phyloP scores from a whole-genome alignment of 2,888 invertebrate species.

The Alentia gelatinosa region DNA sequence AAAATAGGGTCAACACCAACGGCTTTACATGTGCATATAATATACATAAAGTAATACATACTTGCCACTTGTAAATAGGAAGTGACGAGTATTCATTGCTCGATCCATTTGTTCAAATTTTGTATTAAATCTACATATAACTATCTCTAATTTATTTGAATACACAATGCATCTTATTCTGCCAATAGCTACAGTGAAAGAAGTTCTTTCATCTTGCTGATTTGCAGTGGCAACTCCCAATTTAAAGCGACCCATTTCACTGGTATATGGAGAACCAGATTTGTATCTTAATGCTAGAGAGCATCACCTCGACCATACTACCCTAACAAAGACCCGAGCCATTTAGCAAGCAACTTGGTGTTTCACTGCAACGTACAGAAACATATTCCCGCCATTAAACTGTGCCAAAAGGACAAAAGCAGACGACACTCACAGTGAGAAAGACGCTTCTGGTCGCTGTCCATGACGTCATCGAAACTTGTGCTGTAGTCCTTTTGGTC shows the following conservation, averaged over 20 bases:
- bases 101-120: too few relatives aligned
- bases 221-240: background rate
- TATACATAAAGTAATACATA: too few relatives aligned
- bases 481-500: conserved; percentile 45
- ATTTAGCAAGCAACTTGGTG: background rate
- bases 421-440: conserved; percentile 57
- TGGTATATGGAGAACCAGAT: background rate
- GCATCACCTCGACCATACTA: background rate
- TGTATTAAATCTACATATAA: too few relatives aligned
- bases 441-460: conserved; percentile 57
- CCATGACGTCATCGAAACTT: conserved; percentile 33
- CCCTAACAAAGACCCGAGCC: background rate
- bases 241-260: background rate
- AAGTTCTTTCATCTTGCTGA: background rate
- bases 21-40: too few relatives aligned
- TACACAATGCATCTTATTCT: too few relatives aligned
- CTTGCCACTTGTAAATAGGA: too few relatives aligned
- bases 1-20: too few relatives aligned
- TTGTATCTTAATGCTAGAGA: background rate
- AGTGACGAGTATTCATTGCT: too few relatives aligned
- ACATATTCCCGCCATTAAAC: background rate
- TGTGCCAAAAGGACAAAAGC: background rate
- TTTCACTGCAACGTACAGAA: background rate
- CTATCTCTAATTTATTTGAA: too few relatives aligned
- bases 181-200: too few relatives aligned